phyloP scores from a whole-genome alignment of 2,797 vertebrate genomes.

The Luscinia luscinia region DNA sequence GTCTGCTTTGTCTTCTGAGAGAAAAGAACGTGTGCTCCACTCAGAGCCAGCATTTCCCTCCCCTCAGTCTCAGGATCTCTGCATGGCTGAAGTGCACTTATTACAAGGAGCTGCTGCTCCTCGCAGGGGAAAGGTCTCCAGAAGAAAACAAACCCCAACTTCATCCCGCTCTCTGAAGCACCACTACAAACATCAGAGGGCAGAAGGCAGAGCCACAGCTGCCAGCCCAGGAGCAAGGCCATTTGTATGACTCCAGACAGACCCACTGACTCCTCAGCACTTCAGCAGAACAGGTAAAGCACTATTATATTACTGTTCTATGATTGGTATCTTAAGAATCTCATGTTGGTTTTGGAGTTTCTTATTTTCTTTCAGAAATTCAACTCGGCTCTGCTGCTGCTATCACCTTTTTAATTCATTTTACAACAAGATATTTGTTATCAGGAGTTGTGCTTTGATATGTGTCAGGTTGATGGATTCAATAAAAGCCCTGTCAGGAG shows the following conservation, averaged over 20 bases:
- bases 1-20: neutral
- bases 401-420: slow-evolving; percentile 57
- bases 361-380: slow-evolving; percentile 41
- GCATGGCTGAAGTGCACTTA: neutral
- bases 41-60: neutral
- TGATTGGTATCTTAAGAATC: slow-evolving; percentile 14
- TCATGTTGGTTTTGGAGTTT: slow-evolving; percentile 34
- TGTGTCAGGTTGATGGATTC: slow-evolving; percentile 68
- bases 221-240: neutral
- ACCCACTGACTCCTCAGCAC: neutral
- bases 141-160: neutral
- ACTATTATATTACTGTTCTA: neutral
- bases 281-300: slow-evolving; percentile 9
- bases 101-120: neutral
- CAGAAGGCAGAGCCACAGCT: neutral
- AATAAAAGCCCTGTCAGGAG: slow-evolving; percentile 54
- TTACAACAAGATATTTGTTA: slow-evolving; percentile 67
- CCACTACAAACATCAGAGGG: neutral
- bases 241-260: neutral
- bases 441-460: slow-evolving; percentile 57
- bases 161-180: neutral
- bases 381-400: neutral
- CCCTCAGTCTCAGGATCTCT: neutral
- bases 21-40: neutral
- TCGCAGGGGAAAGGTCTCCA: neutral